phyloP scores from a whole-genome alignment of 2,888 invertebrate genomes.

The Herminia tarsipennalis region DNA sequence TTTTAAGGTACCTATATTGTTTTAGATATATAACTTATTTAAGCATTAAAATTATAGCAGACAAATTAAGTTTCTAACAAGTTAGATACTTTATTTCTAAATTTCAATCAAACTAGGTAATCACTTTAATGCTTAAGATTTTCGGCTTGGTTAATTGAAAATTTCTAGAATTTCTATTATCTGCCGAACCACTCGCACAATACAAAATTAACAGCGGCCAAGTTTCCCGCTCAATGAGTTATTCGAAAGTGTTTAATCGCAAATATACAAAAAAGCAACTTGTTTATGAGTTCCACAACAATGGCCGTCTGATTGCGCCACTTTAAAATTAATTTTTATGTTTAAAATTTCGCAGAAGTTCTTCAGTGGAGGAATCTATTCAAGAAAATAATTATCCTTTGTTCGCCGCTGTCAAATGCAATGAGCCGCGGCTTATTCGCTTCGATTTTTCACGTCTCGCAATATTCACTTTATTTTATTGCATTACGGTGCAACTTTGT shows the following conservation, averaged over 20 bases:
- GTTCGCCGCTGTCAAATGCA: slow-evolving; percentile 60
- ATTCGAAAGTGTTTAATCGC: slow-evolving; percentile 49
- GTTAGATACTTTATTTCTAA: no score
- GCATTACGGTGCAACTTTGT: no score
- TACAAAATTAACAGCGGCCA: slow-evolving; percentile 25
- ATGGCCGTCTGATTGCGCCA: slow-evolving; percentile 49
- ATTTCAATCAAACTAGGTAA: no score
- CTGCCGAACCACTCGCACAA: slow-evolving; percentile 7
- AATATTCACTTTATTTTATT: slow-evolving; percentile 16
- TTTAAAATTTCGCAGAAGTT: slow-evolving; percentile 28
- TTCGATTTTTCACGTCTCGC: slow-evolving; percentile 23
- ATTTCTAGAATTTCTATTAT: slow-evolving; percentile 4
- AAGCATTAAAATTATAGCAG: no score
- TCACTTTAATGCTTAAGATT: no score
- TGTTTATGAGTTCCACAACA: slow-evolving; percentile 44
- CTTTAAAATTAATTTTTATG: slow-evolving; percentile 42
- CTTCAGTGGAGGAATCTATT: slow-evolving; percentile 41
- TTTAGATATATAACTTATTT: no score
- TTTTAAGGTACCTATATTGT: no score
- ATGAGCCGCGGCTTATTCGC: slow-evolving; percentile 33
- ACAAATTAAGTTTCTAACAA: no score
- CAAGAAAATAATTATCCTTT: slow-evolving; percentile 67
- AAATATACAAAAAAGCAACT: slow-evolving; percentile 40
- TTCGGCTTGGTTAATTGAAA: no score
- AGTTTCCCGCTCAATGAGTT: slow-evolving; percentile 38